Evolutionary conservation across 2,888 invertebrate species (phyloP), one percentile per base, ranked within the genome.

Genomic region (Noctua janthina): DNA sequence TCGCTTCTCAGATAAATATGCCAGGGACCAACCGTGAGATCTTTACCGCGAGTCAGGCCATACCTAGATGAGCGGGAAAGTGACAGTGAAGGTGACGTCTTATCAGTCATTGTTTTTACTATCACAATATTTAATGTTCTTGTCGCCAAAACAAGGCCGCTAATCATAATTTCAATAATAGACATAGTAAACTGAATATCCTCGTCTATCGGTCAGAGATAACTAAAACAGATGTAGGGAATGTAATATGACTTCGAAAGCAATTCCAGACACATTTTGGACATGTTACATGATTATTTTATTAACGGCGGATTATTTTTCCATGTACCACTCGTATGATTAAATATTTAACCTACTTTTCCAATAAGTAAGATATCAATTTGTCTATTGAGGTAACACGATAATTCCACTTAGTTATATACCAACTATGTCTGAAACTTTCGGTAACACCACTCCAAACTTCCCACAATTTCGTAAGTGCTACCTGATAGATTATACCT

Each of bases 161-260:
- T 54, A 54, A 75, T 78, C 54, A 83, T 49, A 82, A 78, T 74
- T 59, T 68, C 56, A 81, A 74, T 74, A 56, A 67, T 76, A 64
- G 20, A 15, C 66, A 75, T 39, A 56, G 35, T 67, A 69, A 77
- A 80, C 62, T 70, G 20, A 66, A 87, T 84, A 81, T n/a, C 51
- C 74, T 20, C 62, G 3, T 23, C 11, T 74, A 80, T 77, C 66
- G 13, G 69, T 46, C n/a, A 29, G 39, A 64, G 85, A 87, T 86
- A 84, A 84, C 49, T 43, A 78, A 80, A 87, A 84, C 86, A 86
- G 87, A 86, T 84, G 86, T 84, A n/a, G 87, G 68, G 70, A 56
- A 79, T 35, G 87, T 75, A 80, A 87, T 74, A 66, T 20, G 66
- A 84, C 10, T 59, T 6, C 11, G 74, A 71, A 74, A 74, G n/a